Evolutionary conservation across 1,140 invertebrate genomes (phyloP), one percentile per base, ranked within the genome.

Genomic region (Diuraphis noxia): DNA sequence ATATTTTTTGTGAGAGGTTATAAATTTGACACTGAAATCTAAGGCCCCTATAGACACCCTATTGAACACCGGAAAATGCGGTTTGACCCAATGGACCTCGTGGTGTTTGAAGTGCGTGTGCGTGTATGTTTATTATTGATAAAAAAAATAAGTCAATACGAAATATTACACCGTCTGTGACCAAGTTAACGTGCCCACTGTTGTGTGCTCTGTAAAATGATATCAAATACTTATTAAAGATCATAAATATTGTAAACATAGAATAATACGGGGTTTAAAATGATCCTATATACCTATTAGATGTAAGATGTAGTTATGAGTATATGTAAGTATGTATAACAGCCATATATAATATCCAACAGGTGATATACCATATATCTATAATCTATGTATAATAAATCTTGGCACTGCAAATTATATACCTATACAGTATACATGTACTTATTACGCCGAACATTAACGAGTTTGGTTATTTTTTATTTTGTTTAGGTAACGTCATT

Each of bases 171-270:
- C 89, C 89, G 89, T 82, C 89, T 91, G 72, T 49, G 77, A 82
- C 89, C 63, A 63, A 79, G 89, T 82, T 91, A 91, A 91, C 72
- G 77, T 91, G 89, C 41, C 77, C 89, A 91, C 89, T 91, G 89
- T 91, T 91, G 89, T 91, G 89, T 91, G 43, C 89, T 46, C 43
- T 91, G 89, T 91, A 91, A 91, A 91, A 82, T 34, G 89, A 91
- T 91, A 91, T 91, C 72, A 91, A 49, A 91, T 91, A 79, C 43
- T 91, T 81, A 49, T 82, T 91, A 46, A 79, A 91, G 41, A 91
- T 91, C 89, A 82, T 82, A 91, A 43, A 91, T 91, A 49, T 30
- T 91, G 77, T 81, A 77, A 91, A 91, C 89, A 91, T 36, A 25
- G 77, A 79, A 91, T 91, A 81, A 82, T 46, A 88, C 3, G n/a